Evolutionary conservation across 2,797 vertebrate species (phyloP).

Genomic region (Moxostoma hubbsi): DNA sequence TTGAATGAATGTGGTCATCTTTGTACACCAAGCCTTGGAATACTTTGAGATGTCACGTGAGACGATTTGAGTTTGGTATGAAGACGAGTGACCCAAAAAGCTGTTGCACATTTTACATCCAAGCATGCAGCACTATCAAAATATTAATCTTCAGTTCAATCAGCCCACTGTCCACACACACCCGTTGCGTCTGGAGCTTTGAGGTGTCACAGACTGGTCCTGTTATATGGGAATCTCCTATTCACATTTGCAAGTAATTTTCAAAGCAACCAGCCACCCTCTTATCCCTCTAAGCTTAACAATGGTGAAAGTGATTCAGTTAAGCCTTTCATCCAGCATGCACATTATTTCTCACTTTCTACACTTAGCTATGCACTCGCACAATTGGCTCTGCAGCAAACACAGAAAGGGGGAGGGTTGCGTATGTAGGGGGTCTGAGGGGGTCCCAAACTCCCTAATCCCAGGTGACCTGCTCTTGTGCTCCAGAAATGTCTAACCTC

Average conservation of each 20-base stretch:
- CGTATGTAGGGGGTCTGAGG: conserved; percentile 34
- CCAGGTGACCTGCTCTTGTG: conserved; percentile 68
- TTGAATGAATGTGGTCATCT: not conserved
- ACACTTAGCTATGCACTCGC: conserved; percentile 78
- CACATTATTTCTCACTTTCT: conserved; percentile 92
- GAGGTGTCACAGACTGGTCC: conserved; percentile 75
- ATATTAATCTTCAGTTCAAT: conserved; percentile 77
- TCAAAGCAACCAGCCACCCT: conserved; percentile 96
- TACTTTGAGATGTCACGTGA: too few species aligned
- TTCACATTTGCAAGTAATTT: conserved; percentile 95
- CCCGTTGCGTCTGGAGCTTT: conserved; percentile 66
- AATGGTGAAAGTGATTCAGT: conserved; percentile 99
- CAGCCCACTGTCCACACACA: conserved; percentile 68
- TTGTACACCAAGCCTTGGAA: not conserved
- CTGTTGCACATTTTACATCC: conserved; percentile 14
- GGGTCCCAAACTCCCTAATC: conserved; percentile 74
- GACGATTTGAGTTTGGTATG: not conserved
- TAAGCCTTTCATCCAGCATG: conserved; percentile 93
- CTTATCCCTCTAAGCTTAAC: conserved; percentile 96
- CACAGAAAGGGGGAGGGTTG: conserved; percentile 65
- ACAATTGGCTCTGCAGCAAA: conserved; percentile 78
- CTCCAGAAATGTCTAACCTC: conserved; percentile 76
- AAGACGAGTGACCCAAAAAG: not conserved
- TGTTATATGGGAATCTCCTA: conserved; percentile 91
- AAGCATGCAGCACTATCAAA: conserved; percentile 56